Evolutionary conservation across 2,113 vertebrate species (phyloP), one percentile per base, ranked within the genome.

Genomic region (Proteles cristata): DNA sequence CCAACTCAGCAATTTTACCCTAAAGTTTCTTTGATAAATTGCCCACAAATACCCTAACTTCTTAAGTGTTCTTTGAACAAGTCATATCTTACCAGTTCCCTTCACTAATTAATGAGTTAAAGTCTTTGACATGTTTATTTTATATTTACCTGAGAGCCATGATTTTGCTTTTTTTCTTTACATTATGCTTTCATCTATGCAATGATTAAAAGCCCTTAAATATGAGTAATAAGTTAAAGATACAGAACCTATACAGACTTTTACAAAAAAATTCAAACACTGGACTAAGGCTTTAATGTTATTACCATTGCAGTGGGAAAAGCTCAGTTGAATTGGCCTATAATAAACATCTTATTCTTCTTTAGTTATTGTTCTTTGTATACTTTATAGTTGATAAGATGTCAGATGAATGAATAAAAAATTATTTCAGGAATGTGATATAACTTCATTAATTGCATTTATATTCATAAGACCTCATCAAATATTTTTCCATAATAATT

Each of bases 11-110:
- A 61, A 39, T 66, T 25, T 91, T 89, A 43, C 26, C 28, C 39
- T 93, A 85, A 88, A 48, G 25, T 61, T 65, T 90, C 15, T 84
- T 87, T 58, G 21, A 92, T 45, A 95, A 66, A 74, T 85, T 93
- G 14, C 7, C 35, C 48, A 61, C 17, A 84, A 88, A 80, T 69
- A 88, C 1, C 5, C 10, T 63, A 92, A 77, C 16, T 35, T 92
- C 15, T 96, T 74, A 82, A 73, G 17, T 45, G 35, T 1, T 66
- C 4, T 81, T 95, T 90, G 33, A 69, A 68, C 11, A 12, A 91
- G 3, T 61, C 23, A 66, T 43, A 55, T 48, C 14, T 69, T 45
- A 39, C 7, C 76, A 21, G 4, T 55, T 63, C 23, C 1, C 8
- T 63, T 69, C 31, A 79, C 11, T 92, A 80, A 87, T 16, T 63